Conservation (phyloP, 2,888 invertebrate genomes). For the Phlogophora meticulosa region DNA sequence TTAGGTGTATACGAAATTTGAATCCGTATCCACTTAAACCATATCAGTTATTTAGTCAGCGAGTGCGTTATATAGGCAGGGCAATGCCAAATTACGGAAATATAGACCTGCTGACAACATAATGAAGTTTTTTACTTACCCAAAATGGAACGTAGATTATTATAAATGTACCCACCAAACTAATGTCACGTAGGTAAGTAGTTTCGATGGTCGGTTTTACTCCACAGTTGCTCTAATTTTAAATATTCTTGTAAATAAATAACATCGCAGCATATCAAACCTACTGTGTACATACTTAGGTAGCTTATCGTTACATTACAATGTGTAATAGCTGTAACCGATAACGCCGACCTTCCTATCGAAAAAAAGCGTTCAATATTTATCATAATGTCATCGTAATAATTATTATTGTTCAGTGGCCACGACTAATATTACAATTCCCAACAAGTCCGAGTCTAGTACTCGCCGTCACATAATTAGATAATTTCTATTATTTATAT, state of each 20-base stretch:
- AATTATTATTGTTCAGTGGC: constrained; percentile 77
- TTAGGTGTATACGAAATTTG: too few species aligned
- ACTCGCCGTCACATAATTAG: constrained; percentile 86
- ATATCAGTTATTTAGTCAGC: too few species aligned
- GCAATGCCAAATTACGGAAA: too few species aligned
- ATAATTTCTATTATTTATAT: constrained; percentile 91
- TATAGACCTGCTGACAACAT: too few species aligned
- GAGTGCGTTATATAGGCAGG: too few species aligned
- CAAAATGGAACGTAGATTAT: too few species aligned
- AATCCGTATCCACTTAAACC: too few species aligned
- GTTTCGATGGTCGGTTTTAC: constrained; percentile 5
- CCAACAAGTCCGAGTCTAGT: constrained; percentile 79
- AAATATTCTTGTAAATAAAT: constrained; percentile 58
- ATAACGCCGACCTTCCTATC: constrained; percentile 87
- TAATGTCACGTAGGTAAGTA: constrained; percentile 5
- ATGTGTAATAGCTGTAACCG: constrained; percentile 87
- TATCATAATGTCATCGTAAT: constrained; percentile 82
- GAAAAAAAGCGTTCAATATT: constrained; percentile 83
- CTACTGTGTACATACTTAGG: constrained; percentile 79
- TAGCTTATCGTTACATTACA: constrained; percentile 85
- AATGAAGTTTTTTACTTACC: too few species aligned
- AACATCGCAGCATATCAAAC: constrained; percentile 64
- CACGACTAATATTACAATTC: constrained; percentile 82
- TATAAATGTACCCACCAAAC: background rate
- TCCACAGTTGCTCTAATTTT: constrained; percentile 35